A percentile compares a stretch with the other conserved stretches of the same genome.
Evolutionary conservation across 2,113 vertebrate genomes (phyloP).

Genomic region (Genyomyrus donnyi): DNA sequence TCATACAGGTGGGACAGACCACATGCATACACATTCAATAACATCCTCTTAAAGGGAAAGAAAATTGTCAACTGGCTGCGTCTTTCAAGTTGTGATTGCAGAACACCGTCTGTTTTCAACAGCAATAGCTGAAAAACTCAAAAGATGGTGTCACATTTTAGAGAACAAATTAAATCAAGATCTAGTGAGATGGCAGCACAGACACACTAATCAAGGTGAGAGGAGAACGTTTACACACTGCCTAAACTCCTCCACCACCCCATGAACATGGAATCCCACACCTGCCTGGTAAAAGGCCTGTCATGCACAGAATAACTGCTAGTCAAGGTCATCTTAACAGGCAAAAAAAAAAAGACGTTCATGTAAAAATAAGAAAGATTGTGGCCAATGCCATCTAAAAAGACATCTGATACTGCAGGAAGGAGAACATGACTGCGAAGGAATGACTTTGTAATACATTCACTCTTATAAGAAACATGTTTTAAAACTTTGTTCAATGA

Average conservation of each 20-base stretch:
- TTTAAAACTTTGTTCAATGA: neutral
- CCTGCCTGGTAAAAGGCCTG: constrained; percentile 25
- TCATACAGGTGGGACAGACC: constrained; percentile 3
- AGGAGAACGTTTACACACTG: neutral
- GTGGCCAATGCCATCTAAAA: neutral
- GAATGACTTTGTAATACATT: constrained; percentile 5
- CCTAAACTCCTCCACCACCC: neutral
- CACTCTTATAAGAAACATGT: neutral
- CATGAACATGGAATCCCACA: neutral
- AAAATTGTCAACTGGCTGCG: neutral
- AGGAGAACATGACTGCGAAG: neutral
- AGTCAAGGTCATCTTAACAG: constrained; percentile 41
- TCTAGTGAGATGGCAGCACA: neutral
- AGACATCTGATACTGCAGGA: neutral
- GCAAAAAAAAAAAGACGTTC: neutral
- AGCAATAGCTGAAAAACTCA: constrained; percentile 24
- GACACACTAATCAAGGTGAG: neutral
- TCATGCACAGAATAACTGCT: constrained; percentile 44
- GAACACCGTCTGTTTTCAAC: neutral
- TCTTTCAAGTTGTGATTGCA: neutral
- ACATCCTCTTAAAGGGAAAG: neutral
- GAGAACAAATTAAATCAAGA: neutral
- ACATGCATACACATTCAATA: constrained; percentile 13
- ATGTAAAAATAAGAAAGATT: neutral
- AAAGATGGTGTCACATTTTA: constrained; percentile 27